Conservation (phyloP, 2,888 invertebrate species). For the Mantis religiosa region DNA sequence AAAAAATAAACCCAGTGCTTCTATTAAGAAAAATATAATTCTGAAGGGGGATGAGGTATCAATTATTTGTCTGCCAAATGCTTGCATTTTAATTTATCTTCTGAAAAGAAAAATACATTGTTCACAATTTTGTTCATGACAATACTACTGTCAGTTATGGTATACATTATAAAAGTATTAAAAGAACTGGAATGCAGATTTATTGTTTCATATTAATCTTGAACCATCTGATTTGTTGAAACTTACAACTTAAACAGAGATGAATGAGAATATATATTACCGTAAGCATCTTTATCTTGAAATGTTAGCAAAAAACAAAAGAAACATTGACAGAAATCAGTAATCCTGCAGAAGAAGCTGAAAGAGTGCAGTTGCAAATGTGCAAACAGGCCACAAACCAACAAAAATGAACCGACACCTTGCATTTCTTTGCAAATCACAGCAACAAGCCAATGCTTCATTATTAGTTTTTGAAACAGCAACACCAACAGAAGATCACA, state of each 20-base stretch:
- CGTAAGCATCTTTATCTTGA: slow-evolving; percentile 24
- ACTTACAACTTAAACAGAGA: not conserved
- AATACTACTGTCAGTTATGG: no score
- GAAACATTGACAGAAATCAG: not conserved
- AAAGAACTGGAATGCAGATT: not conserved
- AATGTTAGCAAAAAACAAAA: slow-evolving; percentile 10
- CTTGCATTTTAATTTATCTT: no score
- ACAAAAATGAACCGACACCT: not conserved
- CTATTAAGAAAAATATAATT: no score
- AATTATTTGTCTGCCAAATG: no score
- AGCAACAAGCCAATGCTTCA: not conserved
- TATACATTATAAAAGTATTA: not conserved
- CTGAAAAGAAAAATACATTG: no score
- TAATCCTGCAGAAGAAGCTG: not conserved
- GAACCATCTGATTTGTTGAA: not conserved
- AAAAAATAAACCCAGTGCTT: no score
- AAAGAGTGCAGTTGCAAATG: not conserved
- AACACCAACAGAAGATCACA: not conserved
- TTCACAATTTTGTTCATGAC: no score
- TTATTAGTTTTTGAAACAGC: not conserved
- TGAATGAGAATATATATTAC: not conserved
- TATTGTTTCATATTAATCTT: not conserved
- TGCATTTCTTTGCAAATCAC: not conserved
- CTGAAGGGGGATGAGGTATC: no score
- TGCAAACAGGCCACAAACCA: not conserved